Base-by-base conservation (phyloP, 2,888 invertebrate species). In the Biston stratarius region DNA sequence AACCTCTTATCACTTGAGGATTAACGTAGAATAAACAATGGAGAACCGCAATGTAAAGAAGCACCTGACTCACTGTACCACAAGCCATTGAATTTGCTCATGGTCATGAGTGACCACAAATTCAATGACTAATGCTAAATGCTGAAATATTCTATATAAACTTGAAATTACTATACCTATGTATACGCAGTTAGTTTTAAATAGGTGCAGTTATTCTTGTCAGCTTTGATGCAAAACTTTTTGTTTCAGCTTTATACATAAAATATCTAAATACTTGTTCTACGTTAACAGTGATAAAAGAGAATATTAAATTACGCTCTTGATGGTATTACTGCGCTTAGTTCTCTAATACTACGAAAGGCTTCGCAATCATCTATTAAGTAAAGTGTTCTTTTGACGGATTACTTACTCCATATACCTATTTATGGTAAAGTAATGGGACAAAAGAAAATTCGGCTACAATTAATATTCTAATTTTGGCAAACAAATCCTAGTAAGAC, bases 281-380 rank as follows among this genome's bases (percentile, higher is more conserved):
- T 24, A 24, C 24, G 24, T 24, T 24, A 24, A 9, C 36, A 14
- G 8, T 42, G 33, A 44, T 42, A 36, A 24, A 42, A 55, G 53
- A 55, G 55, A 55, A 55, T 55, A 24, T 42, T 42, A 42, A 55
- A 42, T 24, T 55, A 42, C 6, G 42, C 5, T 24, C 24, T 55
- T 6, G 33, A 48, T 47, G 34, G 14, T 55, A 33, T 52, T 14
- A 36, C 14, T 42, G 14, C 7, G 52, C 12, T 42, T 52, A 34
- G 15, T 11, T 42, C 7, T 55, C 33, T 44, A 44, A 55, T 33
- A 42, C 55, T 5, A 6, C 42, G 11, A 42, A 24, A 24, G 15
- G 14, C 10, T 38, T 40, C 10, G 11, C 15, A 42, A 55, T 24
- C 33, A 12, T 55, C 42, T 24, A 15, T 24, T n/a, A 24, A 24